A percentile compares a stretch with the other conserved stretches of the same genome.
These are phyloP conservation scores for Alosa sapidissima DNA, from an alignment of 2,797 vertebrate genomes.

Conservation along the genomic window DNA sequence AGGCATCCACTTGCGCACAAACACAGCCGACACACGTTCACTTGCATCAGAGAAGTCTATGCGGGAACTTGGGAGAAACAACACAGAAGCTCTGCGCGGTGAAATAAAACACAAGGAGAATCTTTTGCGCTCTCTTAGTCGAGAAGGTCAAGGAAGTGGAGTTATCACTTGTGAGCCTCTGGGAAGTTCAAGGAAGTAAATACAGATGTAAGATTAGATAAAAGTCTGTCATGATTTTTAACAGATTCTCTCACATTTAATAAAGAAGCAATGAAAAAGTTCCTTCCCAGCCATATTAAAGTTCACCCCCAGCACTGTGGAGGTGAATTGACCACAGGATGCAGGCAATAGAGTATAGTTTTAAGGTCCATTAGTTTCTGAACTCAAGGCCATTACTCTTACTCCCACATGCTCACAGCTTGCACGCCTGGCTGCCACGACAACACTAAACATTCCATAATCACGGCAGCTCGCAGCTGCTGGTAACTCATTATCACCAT, in stretches of 20 bases:
- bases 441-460: slow-evolving; percentile 27
- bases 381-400: slow-evolving; percentile 25
- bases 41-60: not conserved
- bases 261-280: not conserved
- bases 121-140: not conserved
- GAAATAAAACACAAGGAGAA: not conserved
- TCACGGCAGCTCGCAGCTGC: slow-evolving; percentile 3
- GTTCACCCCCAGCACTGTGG: not conserved
- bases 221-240: not conserved
- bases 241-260: not conserved
- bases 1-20: not conserved
- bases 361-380: slow-evolving; percentile 11
- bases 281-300: not conserved
- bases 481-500: slow-evolving; percentile 26
- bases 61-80: too few relatives aligned
- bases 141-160: not conserved
- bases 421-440: not conserved
- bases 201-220: too few relatives aligned
- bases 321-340: not conserved
- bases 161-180: not conserved
- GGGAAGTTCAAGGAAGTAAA: not conserved
- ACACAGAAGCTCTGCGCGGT: not conserved
- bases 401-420: slow-evolving; percentile 4
- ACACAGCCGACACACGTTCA: not conserved
- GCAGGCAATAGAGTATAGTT: not conserved